Base-by-base conservation (phyloP, 2,113 vertebrate genomes). In the Galemys pyrenaicus region DNA sequence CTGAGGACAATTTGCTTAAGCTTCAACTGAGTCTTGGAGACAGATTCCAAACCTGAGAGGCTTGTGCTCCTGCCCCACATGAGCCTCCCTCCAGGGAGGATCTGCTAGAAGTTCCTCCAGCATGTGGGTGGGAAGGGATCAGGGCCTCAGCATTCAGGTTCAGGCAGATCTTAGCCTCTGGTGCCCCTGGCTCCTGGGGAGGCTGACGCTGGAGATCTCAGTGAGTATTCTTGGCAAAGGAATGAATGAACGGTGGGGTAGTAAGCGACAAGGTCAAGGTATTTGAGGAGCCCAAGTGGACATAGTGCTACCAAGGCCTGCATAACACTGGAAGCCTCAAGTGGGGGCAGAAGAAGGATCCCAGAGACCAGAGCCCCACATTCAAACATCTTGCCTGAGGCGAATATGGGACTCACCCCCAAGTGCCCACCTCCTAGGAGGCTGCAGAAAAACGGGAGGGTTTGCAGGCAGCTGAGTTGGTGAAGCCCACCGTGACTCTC, bases 401-500 rank as follows among this genome's bases (percentile, higher is more conserved):
- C 44, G 9, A 79, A 24, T 5, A 41, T 39, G 51, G 39, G 20
- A 24, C 22, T 51, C 20, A 60, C 9, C 74, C 44, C 68, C 37
- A 67, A n/a, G 17, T 82, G 32, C 11, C 17, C 46, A 30, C n/a
- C 58, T 81, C 41, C 67, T 32, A 35, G 24, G 46, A 88, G 84
- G 67, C 37, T 6, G 9, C 54, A 73, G 67, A 71, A 92, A 94
- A 89, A 56, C 32, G 16, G 0, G 3, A 83, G 60, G 28, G 6
- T 60, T 64, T 64, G 26, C 58, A 78, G 92, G 58, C 58, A 35
- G 51, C 88, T 65, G 92, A 82, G 77, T 62, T 87, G 83, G 19
- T n/a, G 46, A 94, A 92, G 95, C 94, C 92, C 80, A 89, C 91
- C 24, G 62, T 79, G 85, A 92, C 79, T 97, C 93, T 94, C 75